Evolutionary conservation across 2,888 invertebrate species (phyloP).

Genomic region (Eucriotettix oculatus): DNA sequence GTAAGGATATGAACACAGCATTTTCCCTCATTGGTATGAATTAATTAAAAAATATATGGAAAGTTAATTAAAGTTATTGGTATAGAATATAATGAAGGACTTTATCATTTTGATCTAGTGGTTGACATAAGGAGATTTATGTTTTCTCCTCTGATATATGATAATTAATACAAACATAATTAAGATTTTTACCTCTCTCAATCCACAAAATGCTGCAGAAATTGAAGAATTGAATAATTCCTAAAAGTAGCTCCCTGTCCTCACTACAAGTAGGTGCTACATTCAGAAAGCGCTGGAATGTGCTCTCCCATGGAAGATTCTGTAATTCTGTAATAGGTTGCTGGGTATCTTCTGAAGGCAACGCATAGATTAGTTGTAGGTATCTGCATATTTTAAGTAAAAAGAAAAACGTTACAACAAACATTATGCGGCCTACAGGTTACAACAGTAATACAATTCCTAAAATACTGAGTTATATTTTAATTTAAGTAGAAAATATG

Average conservation of each 20-base stretch:
- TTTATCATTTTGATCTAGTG: no score
- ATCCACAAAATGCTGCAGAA: conserved; percentile 9
- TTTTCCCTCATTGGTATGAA: no score
- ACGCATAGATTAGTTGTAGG: not conserved
- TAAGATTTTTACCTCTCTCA: conserved; percentile 12
- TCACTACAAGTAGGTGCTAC: conserved; percentile 46
- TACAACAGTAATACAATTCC: not conserved
- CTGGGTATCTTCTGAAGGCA: not conserved
- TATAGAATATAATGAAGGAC: no score
- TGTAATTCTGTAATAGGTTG: not conserved
- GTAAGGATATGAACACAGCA: no score
- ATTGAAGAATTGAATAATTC: conserved; percentile 27
- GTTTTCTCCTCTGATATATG: not conserved
- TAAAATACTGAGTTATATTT: no score
- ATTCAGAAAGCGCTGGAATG: conserved; percentile 40
- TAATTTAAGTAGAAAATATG: no score
- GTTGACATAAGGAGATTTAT: no score
- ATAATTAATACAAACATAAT: conserved; percentile 14
- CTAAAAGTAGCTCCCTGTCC: conserved; percentile 40
- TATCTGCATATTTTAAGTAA: conserved; percentile 25
- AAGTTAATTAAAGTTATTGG: no score
- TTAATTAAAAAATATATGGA: no score
- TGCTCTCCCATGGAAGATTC: conserved; percentile 42
- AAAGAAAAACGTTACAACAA: conserved; percentile 2
- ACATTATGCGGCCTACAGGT: not conserved